These are phyloP conservation scores for Betta splendens DNA, from an alignment of 2,797 vertebrate species.

Conservation along the genomic window DNA sequence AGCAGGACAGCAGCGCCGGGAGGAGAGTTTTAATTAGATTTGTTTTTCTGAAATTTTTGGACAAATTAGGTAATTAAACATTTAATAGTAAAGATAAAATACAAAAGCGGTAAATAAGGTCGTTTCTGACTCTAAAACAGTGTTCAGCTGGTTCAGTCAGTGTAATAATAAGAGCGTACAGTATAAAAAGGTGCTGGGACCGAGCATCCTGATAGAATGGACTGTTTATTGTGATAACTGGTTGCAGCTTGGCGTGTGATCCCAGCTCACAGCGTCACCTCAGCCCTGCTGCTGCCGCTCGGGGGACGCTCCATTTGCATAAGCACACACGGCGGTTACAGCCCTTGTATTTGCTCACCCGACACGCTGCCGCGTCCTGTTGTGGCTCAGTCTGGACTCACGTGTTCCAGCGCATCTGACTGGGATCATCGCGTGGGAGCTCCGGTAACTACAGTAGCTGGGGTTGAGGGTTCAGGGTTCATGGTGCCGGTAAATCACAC, in stretches of 20 bases:
- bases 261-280: background rate
- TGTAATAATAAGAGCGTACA: no score
- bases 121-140: background rate
- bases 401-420: background rate
- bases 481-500: background rate
- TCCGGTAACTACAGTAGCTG: background rate
- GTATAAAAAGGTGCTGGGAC: background rate
- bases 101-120: background rate
- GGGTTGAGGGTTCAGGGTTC: constrained; percentile 1
- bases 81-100: background rate
- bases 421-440: background rate
- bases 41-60: background rate
- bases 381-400: no score
- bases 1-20: background rate
- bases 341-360: no score
- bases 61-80: background rate
- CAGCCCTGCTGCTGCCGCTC: constrained; percentile 4
- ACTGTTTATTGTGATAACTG: constrained; percentile 7
- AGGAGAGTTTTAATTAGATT: background rate
- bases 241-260: background rate
- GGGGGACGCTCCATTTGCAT: constrained; percentile 25
- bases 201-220: no score
- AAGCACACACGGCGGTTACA: constrained; percentile 3
- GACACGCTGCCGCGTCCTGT: no score
- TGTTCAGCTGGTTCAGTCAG: background rate